These are phyloP conservation scores for Ctenoplectra terminalis DNA, from an alignment of 1,140 invertebrate genomes.

Conservation along the genomic window DNA sequence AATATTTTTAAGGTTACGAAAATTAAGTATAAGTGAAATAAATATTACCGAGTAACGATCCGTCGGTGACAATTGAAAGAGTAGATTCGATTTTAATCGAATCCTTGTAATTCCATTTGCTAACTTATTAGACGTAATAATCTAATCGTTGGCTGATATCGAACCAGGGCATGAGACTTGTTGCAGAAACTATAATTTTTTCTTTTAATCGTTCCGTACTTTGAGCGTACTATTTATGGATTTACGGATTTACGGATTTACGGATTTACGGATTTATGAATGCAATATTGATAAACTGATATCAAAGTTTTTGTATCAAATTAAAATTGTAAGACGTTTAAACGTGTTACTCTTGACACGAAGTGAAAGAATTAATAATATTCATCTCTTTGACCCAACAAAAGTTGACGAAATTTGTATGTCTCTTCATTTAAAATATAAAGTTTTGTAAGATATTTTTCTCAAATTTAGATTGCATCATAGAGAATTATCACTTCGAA, in stretches of 20 bases:
- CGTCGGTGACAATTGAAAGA: background rate
- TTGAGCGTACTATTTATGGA: background rate
- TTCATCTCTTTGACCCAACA: too few species aligned
- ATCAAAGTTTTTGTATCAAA: background rate
- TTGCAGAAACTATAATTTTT: background rate
- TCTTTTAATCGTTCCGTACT: background rate
- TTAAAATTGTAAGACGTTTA: background rate
- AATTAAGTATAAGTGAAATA: background rate
- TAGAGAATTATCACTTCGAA: background rate
- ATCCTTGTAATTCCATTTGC: background rate
- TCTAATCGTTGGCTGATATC: background rate
- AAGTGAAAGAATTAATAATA: background rate
- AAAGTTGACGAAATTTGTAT: background rate
- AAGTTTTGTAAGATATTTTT: slow-evolving; percentile 1
- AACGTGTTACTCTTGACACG: background rate
- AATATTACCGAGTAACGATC: background rate
- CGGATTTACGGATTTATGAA: too few species aligned
- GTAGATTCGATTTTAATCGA: background rate
- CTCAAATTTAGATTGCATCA: background rate
- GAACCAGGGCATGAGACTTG: background rate
- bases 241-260: too few species aligned
- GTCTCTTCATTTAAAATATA: background rate
- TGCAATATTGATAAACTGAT: background rate
- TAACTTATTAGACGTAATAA: background rate
- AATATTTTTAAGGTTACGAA: background rate